A percentile compares a stretch with the other conserved stretches of the same genome.
Evolutionary conservation across 1,140 invertebrate genomes (phyloP).

Genomic region (Rhopalosiphum maidis): DNA sequence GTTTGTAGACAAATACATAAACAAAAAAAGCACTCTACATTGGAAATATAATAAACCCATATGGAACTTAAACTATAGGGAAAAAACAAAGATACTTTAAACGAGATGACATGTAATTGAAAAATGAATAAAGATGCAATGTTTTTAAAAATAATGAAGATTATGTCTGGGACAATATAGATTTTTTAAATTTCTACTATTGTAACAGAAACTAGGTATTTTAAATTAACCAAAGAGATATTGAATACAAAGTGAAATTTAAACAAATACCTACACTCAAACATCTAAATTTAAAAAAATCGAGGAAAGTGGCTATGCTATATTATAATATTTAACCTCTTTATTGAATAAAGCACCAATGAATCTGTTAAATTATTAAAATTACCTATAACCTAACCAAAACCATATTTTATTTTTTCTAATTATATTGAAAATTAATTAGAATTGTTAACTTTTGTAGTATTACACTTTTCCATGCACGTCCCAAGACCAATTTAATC

Average conservation of each 20-base stretch:
- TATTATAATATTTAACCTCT: too few species aligned
- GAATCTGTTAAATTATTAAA: too few species aligned
- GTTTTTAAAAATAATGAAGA: not conserved
- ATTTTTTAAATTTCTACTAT: not conserved
- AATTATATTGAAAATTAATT: not conserved
- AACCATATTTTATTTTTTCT: not conserved
- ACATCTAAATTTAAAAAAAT: not conserved
- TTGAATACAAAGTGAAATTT: not conserved
- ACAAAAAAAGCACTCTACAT: not conserved
- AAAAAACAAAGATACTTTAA: not conserved
- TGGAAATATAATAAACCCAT: conserved; percentile 14
- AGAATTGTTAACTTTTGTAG: too few species aligned
- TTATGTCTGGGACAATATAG: not conserved
- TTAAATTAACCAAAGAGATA: not conserved
- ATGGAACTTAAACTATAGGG: not conserved
- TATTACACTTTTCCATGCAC: not conserved
- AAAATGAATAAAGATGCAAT: not conserved
- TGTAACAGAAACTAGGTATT: not conserved
- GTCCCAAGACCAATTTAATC: not conserved
- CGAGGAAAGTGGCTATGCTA: too few species aligned
- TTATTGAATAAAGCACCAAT: too few species aligned
- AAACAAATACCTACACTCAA: not conserved
- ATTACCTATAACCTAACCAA: too few species aligned
- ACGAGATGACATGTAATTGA: not conserved
- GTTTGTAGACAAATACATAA: not conserved